Percentiles rank a stretch among this genome's conserved stretches.
phyloP scores from a whole-genome alignment of 2,888 invertebrate species.

The Idaea dimidiata region DNA sequence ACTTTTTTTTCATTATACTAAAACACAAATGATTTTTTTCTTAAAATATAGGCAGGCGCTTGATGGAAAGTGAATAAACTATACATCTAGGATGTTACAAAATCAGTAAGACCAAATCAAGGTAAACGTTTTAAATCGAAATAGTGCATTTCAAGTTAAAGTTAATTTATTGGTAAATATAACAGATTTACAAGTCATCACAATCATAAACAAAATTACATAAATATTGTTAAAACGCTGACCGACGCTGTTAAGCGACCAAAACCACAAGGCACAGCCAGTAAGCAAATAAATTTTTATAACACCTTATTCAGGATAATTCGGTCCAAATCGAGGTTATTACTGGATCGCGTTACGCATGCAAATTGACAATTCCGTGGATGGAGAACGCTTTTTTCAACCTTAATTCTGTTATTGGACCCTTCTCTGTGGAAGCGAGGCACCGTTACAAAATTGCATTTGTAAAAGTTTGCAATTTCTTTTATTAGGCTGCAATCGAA shows the following conservation, averaged over 20 bases:
- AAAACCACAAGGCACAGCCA: slow-evolving; percentile 28
- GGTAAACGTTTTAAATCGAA: too few species aligned
- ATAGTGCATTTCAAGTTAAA: too few species aligned
- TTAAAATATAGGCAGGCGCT: too few species aligned
- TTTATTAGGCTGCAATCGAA: slow-evolving; percentile 29
- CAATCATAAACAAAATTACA: too few species aligned
- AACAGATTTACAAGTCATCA: too few species aligned
- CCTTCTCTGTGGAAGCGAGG: slow-evolving; percentile 28
- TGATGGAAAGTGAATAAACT: too few species aligned
- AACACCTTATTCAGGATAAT: slow-evolving; percentile 56
- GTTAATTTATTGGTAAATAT: too few species aligned
- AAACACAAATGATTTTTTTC: too few species aligned
- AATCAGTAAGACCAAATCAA: too few species aligned
- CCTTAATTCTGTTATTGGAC: slow-evolving; percentile 55
- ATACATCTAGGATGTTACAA: too few species aligned
- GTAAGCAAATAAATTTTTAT: slow-evolving; percentile 49
- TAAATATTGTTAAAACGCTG: too few species aligned
- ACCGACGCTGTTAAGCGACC: neutral
- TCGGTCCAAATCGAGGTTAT: slow-evolving; percentile 51
- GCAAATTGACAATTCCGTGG: slow-evolving; percentile 57
- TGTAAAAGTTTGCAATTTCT: slow-evolving; percentile 35
- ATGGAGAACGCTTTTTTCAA: slow-evolving; percentile 42
- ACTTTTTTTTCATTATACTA: too few species aligned
- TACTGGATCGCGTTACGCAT: slow-evolving; percentile 59
- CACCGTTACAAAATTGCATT: slow-evolving; percentile 38